These are phyloP conservation scores for Diogma glabrata DNA, from an alignment of 2,888 invertebrate species.

Conservation along the genomic window DNA sequence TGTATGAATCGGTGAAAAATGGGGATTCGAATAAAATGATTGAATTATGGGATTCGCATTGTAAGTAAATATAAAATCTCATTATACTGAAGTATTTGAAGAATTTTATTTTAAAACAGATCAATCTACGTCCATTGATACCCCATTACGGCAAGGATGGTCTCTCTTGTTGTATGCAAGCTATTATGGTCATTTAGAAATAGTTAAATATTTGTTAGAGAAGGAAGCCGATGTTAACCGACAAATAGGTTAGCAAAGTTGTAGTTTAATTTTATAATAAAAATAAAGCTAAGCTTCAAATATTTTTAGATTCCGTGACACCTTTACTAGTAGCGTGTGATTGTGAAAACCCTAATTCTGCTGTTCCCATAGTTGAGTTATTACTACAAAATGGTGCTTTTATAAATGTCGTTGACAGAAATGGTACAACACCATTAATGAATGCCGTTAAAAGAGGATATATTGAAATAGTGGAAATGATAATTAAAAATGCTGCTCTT, in stretches of 20 bases:
- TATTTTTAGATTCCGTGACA: slow-evolving; percentile 24
- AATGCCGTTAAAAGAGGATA: slow-evolving; percentile 30
- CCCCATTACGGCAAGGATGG: neutral
- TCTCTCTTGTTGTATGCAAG: slow-evolving; percentile 27
- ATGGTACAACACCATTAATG: slow-evolving; percentile 34
- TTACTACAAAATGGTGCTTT: slow-evolving; percentile 26
- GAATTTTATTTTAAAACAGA: neutral
- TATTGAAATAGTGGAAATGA: slow-evolving; percentile 23
- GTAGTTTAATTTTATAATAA: neutral
- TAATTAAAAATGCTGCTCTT: slow-evolving; percentile 27
- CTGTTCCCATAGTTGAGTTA: slow-evolving; percentile 25
- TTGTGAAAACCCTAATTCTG: slow-evolving; percentile 19
- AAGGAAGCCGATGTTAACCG: slow-evolving; percentile 27
- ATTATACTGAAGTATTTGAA: neutral
- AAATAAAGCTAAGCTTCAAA: neutral
- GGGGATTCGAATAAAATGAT: slow-evolving; percentile 3
- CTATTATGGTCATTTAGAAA: slow-evolving; percentile 24
- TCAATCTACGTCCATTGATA: neutral
- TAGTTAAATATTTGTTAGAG: slow-evolving; percentile 27
- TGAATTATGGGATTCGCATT: slow-evolving; percentile 6
- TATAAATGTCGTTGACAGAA: slow-evolving; percentile 31
- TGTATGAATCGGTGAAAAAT: slow-evolving; percentile 3
- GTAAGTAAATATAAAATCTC: slow-evolving; percentile 17
- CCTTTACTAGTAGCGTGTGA: slow-evolving; percentile 30
- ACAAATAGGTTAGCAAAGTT: slow-evolving; percentile 20